Evolutionary conservation across 2,113 vertebrate species (phyloP).

Genomic region (Chinchilla lanigera): DNA sequence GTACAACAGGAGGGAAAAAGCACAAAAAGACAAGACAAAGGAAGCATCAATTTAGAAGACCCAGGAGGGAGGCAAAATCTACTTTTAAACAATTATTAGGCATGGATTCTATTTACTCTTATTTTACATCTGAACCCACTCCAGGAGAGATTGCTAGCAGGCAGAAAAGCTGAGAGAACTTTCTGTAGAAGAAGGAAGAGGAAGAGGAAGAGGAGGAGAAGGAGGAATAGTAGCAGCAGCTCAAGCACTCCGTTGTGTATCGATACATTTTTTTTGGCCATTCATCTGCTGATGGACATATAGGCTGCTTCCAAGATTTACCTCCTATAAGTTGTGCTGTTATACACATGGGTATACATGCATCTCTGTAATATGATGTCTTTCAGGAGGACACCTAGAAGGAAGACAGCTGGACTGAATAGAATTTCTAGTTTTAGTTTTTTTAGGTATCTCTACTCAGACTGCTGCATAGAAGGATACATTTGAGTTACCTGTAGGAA

Average conservation of each 20-base stretch:
- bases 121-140: constrained; percentile 1
- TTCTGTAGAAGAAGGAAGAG: not conserved
- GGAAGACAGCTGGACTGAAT: not conserved
- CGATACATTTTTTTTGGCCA: not conserved
- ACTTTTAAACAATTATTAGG: not conserved
- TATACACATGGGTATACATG: not conserved
- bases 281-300: not conserved
- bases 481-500: not conserved
- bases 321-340: not conserved
- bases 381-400: not conserved
- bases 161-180: not conserved
- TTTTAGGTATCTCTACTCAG: not conserved
- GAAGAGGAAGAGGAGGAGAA: not conserved
- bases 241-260: not conserved
- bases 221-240: not conserved
- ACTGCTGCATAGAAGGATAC: not conserved
- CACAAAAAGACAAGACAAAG: not conserved
- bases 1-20: not conserved
- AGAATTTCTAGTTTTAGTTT: not conserved
- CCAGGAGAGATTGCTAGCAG: not conserved
- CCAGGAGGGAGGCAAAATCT: not conserved
- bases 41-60: not conserved
- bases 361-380: not conserved
- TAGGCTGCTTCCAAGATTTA: not conserved
- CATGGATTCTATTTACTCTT: not conserved